Percentiles rank a stretch among this genome's conserved stretches.
These are phyloP conservation scores for Tonatia bakeri DNA, from an alignment of 2,113 vertebrate species.

Conservation along the genomic window DNA sequence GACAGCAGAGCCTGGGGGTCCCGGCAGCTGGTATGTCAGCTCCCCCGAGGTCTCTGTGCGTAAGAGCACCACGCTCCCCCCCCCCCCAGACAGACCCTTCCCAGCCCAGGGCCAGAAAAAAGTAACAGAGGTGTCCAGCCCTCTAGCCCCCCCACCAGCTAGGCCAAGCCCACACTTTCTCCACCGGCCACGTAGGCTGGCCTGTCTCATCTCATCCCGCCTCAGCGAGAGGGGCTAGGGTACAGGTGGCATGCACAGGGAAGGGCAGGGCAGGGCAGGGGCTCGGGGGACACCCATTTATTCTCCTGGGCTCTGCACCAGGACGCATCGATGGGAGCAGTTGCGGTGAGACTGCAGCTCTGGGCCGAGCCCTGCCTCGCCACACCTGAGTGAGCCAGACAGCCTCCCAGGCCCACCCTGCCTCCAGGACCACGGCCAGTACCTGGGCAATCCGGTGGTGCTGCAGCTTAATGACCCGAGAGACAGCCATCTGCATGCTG, in stretches of 20 bases:
- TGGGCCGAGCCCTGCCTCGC: not conserved
- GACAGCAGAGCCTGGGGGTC: not conserved
- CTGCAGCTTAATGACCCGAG: slow-evolving; percentile 95
- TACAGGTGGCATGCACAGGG: not conserved
- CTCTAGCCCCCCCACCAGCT: accelerated
- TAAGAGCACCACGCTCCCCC: not conserved
- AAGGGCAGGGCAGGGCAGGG: too few species aligned
- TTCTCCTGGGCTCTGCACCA: not conserved
- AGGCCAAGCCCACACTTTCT: not conserved
- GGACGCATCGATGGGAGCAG: accelerated
- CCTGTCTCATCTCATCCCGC: not conserved
- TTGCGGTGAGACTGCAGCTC: not conserved
- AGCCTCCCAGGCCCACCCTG: too few species aligned
- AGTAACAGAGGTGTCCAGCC: not conserved
- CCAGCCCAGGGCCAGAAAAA: not conserved
- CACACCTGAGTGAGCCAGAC: not conserved
- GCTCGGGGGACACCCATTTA: accelerated
- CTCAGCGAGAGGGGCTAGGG: too few species aligned
- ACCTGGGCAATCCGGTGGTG: slow-evolving; percentile 98
- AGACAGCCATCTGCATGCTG: slow-evolving; percentile 99
- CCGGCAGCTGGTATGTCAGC: not conserved
- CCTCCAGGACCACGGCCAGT: not conserved
- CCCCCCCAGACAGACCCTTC: not conserved
- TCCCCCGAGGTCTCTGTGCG: not conserved
- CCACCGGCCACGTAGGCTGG: not conserved